Evolutionary conservation across 2,797 vertebrate genomes (phyloP).

Genomic region (Petrocephalus sullivani): DNA sequence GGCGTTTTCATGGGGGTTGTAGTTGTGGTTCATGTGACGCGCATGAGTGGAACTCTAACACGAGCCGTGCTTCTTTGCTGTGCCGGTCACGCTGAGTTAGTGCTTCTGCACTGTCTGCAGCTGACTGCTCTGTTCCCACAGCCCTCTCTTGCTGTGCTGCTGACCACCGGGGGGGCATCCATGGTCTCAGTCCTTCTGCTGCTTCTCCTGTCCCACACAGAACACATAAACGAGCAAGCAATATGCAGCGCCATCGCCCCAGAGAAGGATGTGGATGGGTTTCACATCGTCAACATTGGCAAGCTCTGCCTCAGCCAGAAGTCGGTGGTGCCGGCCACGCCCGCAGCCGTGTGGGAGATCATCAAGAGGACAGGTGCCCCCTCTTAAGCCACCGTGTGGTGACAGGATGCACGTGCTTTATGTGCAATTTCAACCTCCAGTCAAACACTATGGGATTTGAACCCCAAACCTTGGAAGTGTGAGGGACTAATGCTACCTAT

Average conservation of each 20-base stretch:
- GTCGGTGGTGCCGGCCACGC: constrained; percentile 81
- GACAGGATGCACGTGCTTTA: not conserved
- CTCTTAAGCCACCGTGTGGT: not conserved
- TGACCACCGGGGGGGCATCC: not conserved
- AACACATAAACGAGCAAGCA: constrained; percentile 74
- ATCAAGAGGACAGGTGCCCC: constrained; percentile 74
- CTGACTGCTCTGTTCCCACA: not conserved
- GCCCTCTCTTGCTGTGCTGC: not conserved
- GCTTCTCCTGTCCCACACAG: constrained; percentile 40
- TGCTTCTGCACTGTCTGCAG: not conserved
- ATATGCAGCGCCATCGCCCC: constrained; percentile 81
- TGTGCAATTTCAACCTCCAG: not conserved
- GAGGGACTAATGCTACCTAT: not conserved
- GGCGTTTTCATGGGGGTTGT: not conserved
- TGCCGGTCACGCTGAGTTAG: not conserved
- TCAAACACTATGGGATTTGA: not conserved
- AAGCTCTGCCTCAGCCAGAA: constrained; percentile 84
- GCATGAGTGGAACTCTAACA: not conserved
- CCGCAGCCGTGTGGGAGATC: constrained; percentile 87
- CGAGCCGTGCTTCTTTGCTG: not conserved
- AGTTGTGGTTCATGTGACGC: not conserved
- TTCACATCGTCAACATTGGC: constrained; percentile 83
- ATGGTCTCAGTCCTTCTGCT: not conserved
- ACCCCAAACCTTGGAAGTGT: not conserved
- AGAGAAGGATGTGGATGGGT: constrained; percentile 89